A percentile compares a stretch with the other conserved stretches of the same genome.
These are phyloP conservation scores for Rotaria magnacalcarata DNA, from an alignment of 2,888 invertebrate species.

Conservation along the genomic window DNA sequence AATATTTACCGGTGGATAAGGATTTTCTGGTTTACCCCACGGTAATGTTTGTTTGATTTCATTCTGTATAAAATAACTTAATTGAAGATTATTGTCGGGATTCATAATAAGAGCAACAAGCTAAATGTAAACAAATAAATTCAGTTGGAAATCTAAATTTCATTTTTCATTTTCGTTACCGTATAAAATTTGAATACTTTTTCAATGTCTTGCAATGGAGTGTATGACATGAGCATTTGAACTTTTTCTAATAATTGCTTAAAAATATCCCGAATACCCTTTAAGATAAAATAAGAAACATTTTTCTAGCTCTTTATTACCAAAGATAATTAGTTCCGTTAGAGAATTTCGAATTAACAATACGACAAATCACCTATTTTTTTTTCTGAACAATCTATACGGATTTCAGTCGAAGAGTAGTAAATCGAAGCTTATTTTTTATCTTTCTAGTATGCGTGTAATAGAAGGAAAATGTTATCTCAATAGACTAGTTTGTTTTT, in stretches of 20 bases:
- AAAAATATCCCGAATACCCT: slow-evolving; percentile 26
- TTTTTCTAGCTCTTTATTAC: too few relatives aligned
- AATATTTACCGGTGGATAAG: background rate
- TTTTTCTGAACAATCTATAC: too few relatives aligned
- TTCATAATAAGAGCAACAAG: slow-evolving; percentile 10
- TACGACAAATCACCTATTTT: too few relatives aligned
- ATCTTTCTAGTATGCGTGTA: too few relatives aligned
- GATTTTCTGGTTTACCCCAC: background rate
- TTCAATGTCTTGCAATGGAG: slow-evolving; percentile 7
- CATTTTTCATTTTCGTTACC: background rate
- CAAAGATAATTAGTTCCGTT: too few relatives aligned
- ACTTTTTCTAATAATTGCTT: slow-evolving; percentile 31
- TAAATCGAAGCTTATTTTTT: too few relatives aligned
- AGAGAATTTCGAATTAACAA: too few relatives aligned
- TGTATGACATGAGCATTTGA: background rate
- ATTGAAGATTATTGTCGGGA: slow-evolving; percentile 22
- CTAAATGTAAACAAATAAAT: background rate
- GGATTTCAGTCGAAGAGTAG: too few relatives aligned
- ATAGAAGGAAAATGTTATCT: too few relatives aligned
- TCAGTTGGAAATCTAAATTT: background rate
- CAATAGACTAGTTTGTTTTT: too few relatives aligned
- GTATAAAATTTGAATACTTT: slow-evolving; percentile 28
- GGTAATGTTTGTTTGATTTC: slow-evolving; percentile 29
- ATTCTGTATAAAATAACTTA: slow-evolving; percentile 20
- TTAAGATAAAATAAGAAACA: too few relatives aligned